Base-by-base conservation (phyloP, 2,888 invertebrate genomes). In the Drosophila mercatorum region DNA sequence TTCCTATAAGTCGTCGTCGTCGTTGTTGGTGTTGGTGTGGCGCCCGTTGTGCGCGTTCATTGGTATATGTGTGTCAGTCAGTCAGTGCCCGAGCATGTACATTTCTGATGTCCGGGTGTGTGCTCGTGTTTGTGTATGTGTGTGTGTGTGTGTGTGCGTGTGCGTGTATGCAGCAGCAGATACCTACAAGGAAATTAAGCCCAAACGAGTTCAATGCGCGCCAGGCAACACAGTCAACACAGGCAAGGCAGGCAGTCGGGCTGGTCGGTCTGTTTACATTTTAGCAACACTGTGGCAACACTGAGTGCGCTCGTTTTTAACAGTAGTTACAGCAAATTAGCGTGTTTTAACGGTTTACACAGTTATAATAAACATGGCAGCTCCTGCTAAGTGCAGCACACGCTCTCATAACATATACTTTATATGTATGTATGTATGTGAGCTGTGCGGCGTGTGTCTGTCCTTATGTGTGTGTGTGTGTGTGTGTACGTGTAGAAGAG, bases 1-100 rank as follows among this genome's bases (percentile, higher is more conserved):
- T 84, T 84, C 82, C 85, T 74, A 66, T 72, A 17, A 17, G 17
- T 17, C 17, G 17, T 17, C 17, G 17, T 40, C 53, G 53, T 65
- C 78, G 72, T n/a, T 38, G 66, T 44, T 11, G 26, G n/a, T 6
- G 57, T 58, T 69, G 66, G 61, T 68, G 68, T 70, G 47, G 71
- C 51, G 61, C 67, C 44, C 69, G 67, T 81, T 69, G 62, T 63
- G 80, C 63, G 77, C 66, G 57, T 62, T 61, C 64, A 40, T 51
- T 80, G 63, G 80, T 80, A 85, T 88, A 89, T 88, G 88, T 86
- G 85, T 89, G 90, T 88, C 85, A 86, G 83, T 88, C 86, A 89
- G 90, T 85, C 89, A 87, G 67, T 81, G 81, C 75, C 84, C 82
- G 74, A 71, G 49, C 56, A 34, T 64, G 52, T 44, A 22, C 56